Base-by-base conservation (phyloP, 2,113 vertebrate genomes). In the Piaya cayana region DNA sequence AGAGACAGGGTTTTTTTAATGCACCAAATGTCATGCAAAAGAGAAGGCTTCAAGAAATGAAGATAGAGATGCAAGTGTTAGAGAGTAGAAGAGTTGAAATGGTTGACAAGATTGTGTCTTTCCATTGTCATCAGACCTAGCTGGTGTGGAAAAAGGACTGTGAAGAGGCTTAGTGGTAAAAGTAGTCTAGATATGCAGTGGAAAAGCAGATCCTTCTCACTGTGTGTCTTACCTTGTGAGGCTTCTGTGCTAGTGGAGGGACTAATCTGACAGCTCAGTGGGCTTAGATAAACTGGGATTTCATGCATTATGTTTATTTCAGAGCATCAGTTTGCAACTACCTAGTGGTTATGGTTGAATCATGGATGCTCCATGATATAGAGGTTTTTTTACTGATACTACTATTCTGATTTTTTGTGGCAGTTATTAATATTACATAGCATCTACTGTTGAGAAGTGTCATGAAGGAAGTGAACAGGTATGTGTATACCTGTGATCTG, bases 11-110 rank as follows among this genome's bases (percentile, higher is more conserved):
- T 26, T 9, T 86, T 91, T 96, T 91, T 1, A 81, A 95, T 93
- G 90, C 58, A 90, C 53, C 26, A 95, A 64, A 90, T 75, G 82
- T 96, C 91, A 97, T 94, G 94, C 95, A 82, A 94, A 97, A 92
- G 62, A 75, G 67, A 95, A 95, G 16, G 18, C 77, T 93, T 93
- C 20, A n/a, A 94, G 88, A 96, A 96, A 95, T 89, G 86, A 69
- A 29, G 47, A 84, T 50, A 92, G 78, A 88, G 64, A 92, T 6
- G 1, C 72, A 43, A 32, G 20, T 78, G 67, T 70, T 78, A 27
- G 56, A 72, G 47, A 81, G 45, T 47, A 37, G 34, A 52, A 86
- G 27, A 84, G 59, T 29, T 89, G 52, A 93, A 92, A 62, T 85
- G 15, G 12, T 69, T 60, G 62, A 37, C 56, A 77, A 72, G 30